Evolutionary conservation across 2,888 invertebrate species (phyloP), one percentile per base, ranked within the genome.

Genomic region (Rhopalosiphum nymphaeae): DNA sequence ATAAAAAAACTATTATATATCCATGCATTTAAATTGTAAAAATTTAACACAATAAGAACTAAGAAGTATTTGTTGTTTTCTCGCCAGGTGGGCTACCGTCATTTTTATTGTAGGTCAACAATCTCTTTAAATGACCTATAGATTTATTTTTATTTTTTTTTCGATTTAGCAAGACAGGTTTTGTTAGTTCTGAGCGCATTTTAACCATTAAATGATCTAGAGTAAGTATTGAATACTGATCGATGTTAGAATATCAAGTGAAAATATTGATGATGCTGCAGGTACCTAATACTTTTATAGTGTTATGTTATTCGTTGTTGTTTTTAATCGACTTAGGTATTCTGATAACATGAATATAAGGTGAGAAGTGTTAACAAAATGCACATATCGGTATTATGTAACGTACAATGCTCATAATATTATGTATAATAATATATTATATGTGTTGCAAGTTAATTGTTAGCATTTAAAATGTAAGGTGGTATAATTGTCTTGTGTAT

Each of bases 91-190:
- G 92, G 67, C 87, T 88, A 49, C 87, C 29, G 61, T 87, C n/a
- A 88, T 88, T 92, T 92, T 88, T 53, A 89, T 92, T 89, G 0
- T 89, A 92, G 88, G 88, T 78, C 92, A 89, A 92, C 44, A 92
- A 42, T 78, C 88, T 92, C 53, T 91, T 46, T 36, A 92, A 61
- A 92, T n/a, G 13, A 53, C 57, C 42, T 29, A 42, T n/a, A 36
- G 49, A 67, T 36, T 53, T 61, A 29, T 44, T 25, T 42, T 25
- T 44, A 67, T 13, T 53, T 36, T 92, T 84, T 57, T 86, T 46
- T 49, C 4, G 21, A 44, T 88, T 53, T 49, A 56, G 16, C 29
- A 49, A 88, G 49, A 92, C 67, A 42, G 88, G 67, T 92, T 53
- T 53, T 53, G 16, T 53, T 2, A 4, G 21, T 53, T 89, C 46